These are phyloP conservation scores for Campylorhamphus procurvoides DNA, from an alignment of 2,113 vertebrate species.

Conservation along the genomic window DNA sequence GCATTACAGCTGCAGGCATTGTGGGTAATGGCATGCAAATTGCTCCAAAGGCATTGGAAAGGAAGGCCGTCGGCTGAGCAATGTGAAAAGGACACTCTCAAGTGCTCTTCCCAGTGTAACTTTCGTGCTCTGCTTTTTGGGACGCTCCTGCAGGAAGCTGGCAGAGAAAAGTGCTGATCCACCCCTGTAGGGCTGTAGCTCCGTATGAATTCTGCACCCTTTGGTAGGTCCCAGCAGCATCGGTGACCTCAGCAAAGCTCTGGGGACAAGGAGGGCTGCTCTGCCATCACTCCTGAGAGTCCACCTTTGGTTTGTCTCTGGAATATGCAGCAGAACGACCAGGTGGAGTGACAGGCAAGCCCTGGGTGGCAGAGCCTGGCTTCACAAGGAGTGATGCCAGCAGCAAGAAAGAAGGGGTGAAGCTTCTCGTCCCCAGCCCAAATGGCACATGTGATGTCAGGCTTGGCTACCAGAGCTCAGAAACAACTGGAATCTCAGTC, in stretches of 20 bases:
- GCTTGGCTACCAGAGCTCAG: background rate
- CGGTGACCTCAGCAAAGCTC: background rate
- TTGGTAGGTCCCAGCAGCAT: background rate
- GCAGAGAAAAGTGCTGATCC: background rate
- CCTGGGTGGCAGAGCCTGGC: background rate
- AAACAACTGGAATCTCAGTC: accelerated
- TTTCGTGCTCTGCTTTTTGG: background rate
- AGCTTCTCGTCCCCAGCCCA: background rate
- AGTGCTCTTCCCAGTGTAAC: background rate
- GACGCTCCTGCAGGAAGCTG: background rate
- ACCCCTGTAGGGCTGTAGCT: background rate
- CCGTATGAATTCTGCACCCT: accelerated
- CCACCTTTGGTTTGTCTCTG: background rate
- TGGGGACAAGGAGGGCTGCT: background rate
- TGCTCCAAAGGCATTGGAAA: constrained; percentile 47
- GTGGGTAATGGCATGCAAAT: constrained; percentile 69
- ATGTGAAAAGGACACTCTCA: constrained; percentile 48
- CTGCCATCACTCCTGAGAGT: background rate
- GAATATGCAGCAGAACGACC: accelerated
- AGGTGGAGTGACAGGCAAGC: background rate
- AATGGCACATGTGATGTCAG: accelerated
- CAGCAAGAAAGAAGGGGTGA: background rate
- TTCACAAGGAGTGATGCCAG: background rate
- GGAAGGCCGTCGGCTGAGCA: background rate
- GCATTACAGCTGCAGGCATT: constrained; percentile 55